These are phyloP conservation scores for Crossaster papposus DNA, from an alignment of 53 echinoderm and acorn worm genomes.

Conservation along the genomic window DNA sequence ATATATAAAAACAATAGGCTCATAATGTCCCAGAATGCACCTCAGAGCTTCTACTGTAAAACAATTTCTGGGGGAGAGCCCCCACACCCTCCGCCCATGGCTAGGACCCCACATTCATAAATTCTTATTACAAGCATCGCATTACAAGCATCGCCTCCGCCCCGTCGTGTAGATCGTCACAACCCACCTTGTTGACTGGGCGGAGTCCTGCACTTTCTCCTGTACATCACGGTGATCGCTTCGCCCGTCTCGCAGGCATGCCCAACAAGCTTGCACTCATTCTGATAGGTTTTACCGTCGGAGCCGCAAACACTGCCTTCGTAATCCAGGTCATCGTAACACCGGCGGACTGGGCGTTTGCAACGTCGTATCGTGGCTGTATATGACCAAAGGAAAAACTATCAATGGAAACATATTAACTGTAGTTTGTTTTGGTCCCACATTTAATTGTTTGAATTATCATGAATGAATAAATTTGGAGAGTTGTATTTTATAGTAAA, in stretches of 20 bases:
- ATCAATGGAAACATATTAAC: not conserved
- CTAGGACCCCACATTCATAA: no score
- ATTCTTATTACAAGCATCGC: not conserved
- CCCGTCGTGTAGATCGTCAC: not conserved
- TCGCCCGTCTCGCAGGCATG: not conserved
- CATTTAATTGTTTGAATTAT: no score
- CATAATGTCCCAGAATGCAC: no score
- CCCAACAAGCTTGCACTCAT: slow-evolving; percentile 11
- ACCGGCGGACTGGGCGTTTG: not conserved
- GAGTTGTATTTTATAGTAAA: no score
- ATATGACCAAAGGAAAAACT: not conserved
- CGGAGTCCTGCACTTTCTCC: not conserved
- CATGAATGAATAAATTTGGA: no score
- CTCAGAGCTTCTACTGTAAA: no score
- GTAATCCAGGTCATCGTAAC: not conserved
- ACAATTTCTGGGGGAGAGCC: no score
- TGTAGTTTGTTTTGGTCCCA: no score
- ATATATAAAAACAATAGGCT: no score
- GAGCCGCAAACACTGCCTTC: slow-evolving; percentile 50
- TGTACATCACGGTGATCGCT: not conserved
- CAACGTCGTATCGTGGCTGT: not conserved
- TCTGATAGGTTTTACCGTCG: slow-evolving; percentile 36
- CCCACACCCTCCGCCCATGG: no score
- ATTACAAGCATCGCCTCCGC: not conserved
- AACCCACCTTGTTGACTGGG: not conserved